These are phyloP conservation scores for Monodelphis domestica DNA, from an alignment of 2,797 vertebrate genomes.

Conservation along the genomic window DNA sequence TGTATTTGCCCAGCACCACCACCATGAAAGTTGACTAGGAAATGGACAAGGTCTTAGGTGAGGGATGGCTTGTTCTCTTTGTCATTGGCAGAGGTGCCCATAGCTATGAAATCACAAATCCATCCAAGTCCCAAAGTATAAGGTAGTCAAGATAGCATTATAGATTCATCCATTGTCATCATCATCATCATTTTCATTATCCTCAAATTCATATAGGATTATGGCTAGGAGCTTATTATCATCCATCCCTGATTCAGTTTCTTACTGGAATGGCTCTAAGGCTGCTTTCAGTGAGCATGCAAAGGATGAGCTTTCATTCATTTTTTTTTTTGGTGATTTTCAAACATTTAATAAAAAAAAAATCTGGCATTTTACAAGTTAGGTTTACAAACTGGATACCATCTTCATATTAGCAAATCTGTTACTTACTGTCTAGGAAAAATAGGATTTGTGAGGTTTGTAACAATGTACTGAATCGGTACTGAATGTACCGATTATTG, in stretches of 20 bases:
- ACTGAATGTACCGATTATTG: no score
- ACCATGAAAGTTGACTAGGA: background rate
- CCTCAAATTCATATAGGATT: background rate
- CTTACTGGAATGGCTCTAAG: background rate
- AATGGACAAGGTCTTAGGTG: background rate
- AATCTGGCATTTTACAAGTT: no score
- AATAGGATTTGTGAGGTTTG: no score
- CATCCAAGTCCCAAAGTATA: background rate
- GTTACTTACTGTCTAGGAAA: no score
- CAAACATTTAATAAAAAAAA: no score
- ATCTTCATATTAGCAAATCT: no score
- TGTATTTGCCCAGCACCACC: background rate
- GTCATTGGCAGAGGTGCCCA: background rate
- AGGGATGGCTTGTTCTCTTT: background rate
- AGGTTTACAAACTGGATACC: no score
- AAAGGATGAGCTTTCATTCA: no score
- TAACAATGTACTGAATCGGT: no score
- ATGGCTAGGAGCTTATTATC: no score
- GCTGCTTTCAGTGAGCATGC: no score
- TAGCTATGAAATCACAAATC: background rate
- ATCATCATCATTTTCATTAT: background rate
- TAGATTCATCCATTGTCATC: background rate
- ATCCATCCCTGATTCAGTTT: background rate
- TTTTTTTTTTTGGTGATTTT: no score
- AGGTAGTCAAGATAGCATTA: background rate